A percentile compares a stretch with the other conserved stretches of the same genome.
phyloP scores from a whole-genome alignment of 2,797 vertebrate species.

The Dromococcyx pavoninus region DNA sequence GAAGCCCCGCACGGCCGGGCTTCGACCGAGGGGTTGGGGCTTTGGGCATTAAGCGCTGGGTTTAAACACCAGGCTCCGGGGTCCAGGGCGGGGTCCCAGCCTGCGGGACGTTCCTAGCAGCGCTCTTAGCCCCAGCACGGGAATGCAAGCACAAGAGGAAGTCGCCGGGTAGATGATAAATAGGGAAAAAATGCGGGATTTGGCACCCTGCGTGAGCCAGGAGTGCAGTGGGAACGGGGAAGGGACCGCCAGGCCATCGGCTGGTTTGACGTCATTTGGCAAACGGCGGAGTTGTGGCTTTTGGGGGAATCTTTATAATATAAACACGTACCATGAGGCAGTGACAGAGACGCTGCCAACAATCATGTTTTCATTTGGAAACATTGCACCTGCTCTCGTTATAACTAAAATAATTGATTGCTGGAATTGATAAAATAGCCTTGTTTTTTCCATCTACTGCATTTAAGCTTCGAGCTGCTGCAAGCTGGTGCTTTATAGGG shows the following conservation, averaged over 20 bases:
- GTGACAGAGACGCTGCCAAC: fast-evolving
- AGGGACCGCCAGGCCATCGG: fast-evolving
- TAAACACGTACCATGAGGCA: fast-evolving
- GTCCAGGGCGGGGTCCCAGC: no score
- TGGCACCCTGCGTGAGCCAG: fast-evolving
- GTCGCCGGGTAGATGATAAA: no score
- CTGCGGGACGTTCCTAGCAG: not conserved
- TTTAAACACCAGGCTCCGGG: no score
- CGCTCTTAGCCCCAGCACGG: not conserved
- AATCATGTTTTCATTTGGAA: fast-evolving
- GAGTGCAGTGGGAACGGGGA: fast-evolving
- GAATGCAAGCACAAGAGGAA: no score
- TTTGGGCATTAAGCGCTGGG: no score
- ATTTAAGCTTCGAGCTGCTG: not conserved
- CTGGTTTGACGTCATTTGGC: fast-evolving
- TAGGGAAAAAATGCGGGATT: no score
- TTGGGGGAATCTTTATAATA: not conserved
- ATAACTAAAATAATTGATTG: fast-evolving
- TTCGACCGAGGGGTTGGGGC: no score
- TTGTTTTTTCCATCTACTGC: fast-evolving
- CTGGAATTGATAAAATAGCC: no score
- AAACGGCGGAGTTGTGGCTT: fast-evolving
- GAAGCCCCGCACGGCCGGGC: no score
- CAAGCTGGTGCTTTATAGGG: not conserved
- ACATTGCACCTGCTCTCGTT: fast-evolving